Percentiles rank a stretch among this genome's conserved stretches.
These are phyloP conservation scores for Odobenus rosmarus DNA, from an alignment of 2,113 vertebrate genomes.

Conservation along the genomic window DNA sequence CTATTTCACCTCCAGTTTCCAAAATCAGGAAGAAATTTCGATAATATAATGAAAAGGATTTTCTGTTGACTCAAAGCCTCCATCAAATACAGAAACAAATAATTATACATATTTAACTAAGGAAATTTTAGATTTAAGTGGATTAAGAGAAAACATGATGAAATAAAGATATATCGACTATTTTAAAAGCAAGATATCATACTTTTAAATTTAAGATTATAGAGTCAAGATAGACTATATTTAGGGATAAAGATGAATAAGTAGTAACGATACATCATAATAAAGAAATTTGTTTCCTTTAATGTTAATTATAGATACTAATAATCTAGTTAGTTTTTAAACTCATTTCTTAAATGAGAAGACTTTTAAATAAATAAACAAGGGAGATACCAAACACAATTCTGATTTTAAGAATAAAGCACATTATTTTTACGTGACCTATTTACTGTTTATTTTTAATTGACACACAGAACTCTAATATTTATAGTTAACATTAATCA, in stretches of 20 bases:
- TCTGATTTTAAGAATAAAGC: neutral
- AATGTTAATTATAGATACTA: neutral
- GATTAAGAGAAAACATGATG: neutral
- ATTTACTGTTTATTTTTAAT: neutral
- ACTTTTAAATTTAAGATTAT: neutral
- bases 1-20: neutral
- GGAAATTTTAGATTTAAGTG: neutral
- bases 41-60: neutral
- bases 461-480: neutral
- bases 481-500: neutral
- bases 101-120: neutral
- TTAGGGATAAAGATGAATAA: neutral
- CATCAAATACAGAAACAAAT: neutral
- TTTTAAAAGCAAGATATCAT: neutral
- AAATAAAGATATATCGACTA: neutral
- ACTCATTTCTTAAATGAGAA: neutral
- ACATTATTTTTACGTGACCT: neutral
- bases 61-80: neutral
- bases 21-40: neutral
- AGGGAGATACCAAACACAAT: neutral
- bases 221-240: neutral
- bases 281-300: neutral
- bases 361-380: neutral
- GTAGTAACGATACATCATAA: neutral
- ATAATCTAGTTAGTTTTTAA: neutral